Evolutionary conservation across 2,113 vertebrate species (phyloP).

Genomic region (Leucoraja erinaceus): DNA sequence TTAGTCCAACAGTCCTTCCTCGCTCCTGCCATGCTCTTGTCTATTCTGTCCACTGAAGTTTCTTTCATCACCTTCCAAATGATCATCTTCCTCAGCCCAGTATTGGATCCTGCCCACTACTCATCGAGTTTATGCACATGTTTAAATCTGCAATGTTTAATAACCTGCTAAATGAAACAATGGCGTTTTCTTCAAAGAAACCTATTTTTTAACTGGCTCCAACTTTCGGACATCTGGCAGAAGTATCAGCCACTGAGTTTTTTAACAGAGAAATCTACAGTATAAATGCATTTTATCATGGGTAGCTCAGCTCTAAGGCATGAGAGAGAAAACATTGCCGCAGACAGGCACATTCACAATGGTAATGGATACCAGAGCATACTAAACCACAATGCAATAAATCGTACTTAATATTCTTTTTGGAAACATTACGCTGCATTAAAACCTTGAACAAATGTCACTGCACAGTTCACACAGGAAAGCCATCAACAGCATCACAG

Average conservation of each 20-base stretch:
- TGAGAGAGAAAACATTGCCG: neutral
- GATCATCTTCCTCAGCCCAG: no score
- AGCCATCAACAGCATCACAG: slow-evolving; percentile 21
- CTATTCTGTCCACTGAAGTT: no score
- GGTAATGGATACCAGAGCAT: neutral
- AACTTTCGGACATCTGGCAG: neutral
- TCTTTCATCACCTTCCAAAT: no score
- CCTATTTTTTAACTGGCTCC: neutral
- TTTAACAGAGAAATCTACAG: neutral
- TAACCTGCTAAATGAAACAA: neutral
- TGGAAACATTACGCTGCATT: neutral
- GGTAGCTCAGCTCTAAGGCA: neutral
- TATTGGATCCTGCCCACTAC: no score
- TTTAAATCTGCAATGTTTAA: neutral
- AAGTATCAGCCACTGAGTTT: neutral
- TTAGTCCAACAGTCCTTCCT: no score
- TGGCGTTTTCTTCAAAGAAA: neutral
- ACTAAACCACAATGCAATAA: neutral
- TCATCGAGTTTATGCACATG: neutral
- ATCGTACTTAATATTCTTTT: neutral
- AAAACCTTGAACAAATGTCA: slow-evolving; percentile 25
- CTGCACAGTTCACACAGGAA: slow-evolving; percentile 13
- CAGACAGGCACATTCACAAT: neutral
- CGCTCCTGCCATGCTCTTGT: no score
- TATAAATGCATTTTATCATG: neutral